Evolutionary conservation across 2,113 vertebrate species (phyloP), one percentile per base, ranked within the genome.

Genomic region (Rhea pennata): DNA sequence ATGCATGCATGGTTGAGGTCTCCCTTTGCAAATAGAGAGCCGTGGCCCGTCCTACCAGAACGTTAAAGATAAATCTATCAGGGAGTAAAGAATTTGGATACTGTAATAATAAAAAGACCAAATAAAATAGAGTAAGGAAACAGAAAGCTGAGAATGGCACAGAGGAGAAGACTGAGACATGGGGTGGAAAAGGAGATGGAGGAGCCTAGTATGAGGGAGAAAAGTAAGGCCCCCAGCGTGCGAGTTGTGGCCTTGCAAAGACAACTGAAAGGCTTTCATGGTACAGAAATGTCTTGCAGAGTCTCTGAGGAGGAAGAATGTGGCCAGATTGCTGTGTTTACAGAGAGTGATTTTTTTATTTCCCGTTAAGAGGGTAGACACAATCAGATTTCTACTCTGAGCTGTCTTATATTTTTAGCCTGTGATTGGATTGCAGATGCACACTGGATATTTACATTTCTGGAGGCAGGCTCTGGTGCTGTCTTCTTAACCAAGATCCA

Each of bases 391-490:
- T 95, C 72, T 50, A 71, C 61, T 84, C 74, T 4, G 5, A 56
- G 42, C 91, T 83, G 84, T 92, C 81, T 73, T 94, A 42, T 94
- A 93, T 96, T 96, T 96, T 96, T 93, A 96, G 95, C 67, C 81
- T 95, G 77, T 87, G 92, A 93, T 95, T 93, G 77, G 92, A 85
- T 96, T 97, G 88, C 65, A 93, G 71, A 91, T 93, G 78, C 64
- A n/a, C 46, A 9, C 44, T 88, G 71, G 81, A 88, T 94, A 95
- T 90, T 95, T 92, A 71, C 62, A 82, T 93, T 91, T 95, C 86
- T 94, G 83, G 89, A 95, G 92, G 53, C 86, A 78, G 69, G 67
- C 36, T 94, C 92, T 91, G 88, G 36, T 93, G n/a, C 72, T 12
- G 31, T 87, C 29, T 5, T 94, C 88, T 93, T 92, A 88, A 91